Evolutionary conservation across 2,797 vertebrate species (phyloP), one percentile per base, ranked within the genome.

Genomic region (Cynodonichthys magdalenae): DNA sequence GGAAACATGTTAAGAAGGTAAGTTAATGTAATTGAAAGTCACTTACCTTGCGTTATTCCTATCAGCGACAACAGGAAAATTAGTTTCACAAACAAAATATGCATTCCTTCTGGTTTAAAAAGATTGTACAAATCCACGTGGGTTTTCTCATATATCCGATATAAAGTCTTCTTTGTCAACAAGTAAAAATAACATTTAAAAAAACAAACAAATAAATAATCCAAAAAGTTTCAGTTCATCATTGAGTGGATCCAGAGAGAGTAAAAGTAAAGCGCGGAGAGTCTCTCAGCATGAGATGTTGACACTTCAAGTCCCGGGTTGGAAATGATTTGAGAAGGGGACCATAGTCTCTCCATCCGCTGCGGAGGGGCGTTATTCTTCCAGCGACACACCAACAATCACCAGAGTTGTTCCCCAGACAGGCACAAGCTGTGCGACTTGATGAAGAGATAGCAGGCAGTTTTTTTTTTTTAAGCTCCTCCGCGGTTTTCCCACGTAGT

Each of bases 101-200:
- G 83, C 93, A 94, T 94, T 93, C 93, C 93, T 94, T 87, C 89
- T 77, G 85, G 76, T 91, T 91, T 83, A 87, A 86, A 86, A 77
- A 59, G 69, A 70, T 70, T 73, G 58, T 79, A 85, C 64, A 81
- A 86, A 83, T 92, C 92, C 92, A 88, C 90, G 77, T 77, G 86
- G 78, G 81, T 82, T 89, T 80, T 90, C 84, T 90, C 92, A 93
- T 93, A 93, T 86, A 93, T 93, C 92, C 92, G 88, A 82, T 75
- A 65, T 24, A 63, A 71, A 77, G 77, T 84, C 79, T 72, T 74
- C 79, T 69, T 76, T 44, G 46, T 74, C 58, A 67, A 57, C 3
- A 65, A 64, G 42, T 71, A 20, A 72, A 76, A 78, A 85, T 24
- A 24, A 24, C 66, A 57, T 49, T 66, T 69, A 52, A 71, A 71